Evolutionary conservation across 2,113 vertebrate species (phyloP).

Genomic region (Hymenochirus boettgeri): DNA sequence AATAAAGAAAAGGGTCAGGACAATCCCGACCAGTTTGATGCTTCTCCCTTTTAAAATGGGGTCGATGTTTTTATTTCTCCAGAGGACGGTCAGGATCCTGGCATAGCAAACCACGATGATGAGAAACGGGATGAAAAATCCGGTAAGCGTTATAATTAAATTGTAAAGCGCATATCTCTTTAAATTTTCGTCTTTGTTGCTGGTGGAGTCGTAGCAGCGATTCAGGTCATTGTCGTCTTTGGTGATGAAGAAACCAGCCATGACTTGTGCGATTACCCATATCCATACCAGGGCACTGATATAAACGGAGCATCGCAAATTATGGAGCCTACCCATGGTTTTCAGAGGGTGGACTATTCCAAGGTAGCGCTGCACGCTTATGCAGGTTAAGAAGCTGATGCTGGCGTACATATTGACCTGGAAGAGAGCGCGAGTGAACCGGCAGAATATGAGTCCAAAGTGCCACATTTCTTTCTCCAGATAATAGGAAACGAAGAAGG

Average conservation of each 20-base stretch:
- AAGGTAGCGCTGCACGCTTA: slow-evolving; percentile 75
- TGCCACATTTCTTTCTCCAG: slow-evolving; percentile 49
- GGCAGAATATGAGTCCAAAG: slow-evolving; percentile 67
- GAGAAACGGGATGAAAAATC: slow-evolving; percentile 64
- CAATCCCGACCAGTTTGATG: slow-evolving; percentile 58
- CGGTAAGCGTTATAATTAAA: slow-evolving; percentile 50
- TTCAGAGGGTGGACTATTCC: slow-evolving; percentile 68
- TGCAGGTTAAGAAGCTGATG: slow-evolving; percentile 75
- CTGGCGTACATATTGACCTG: slow-evolving; percentile 74
- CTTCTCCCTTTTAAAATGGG: slow-evolving; percentile 53
- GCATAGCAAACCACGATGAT: slow-evolving; percentile 68
- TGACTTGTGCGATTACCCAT: slow-evolving; percentile 57
- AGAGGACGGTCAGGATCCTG: slow-evolving; percentile 58
- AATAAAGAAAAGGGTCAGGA: slow-evolving; percentile 67
- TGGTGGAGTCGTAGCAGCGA: slow-evolving; percentile 59
- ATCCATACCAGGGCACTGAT: slow-evolving; percentile 57
- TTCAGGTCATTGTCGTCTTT: neutral
- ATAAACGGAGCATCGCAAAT: accelerated
- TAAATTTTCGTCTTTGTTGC: accelerated
- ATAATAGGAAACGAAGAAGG: slow-evolving; percentile 66
- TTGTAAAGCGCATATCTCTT: slow-evolving; percentile 58
- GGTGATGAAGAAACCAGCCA: slow-evolving; percentile 57
- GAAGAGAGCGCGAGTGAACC: slow-evolving; percentile 62
- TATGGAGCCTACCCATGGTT: slow-evolving; percentile 55
- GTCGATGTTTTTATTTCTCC: slow-evolving; percentile 47